Percentiles rank a stretch among this genome's conserved stretches.
Evolutionary conservation across 2,113 vertebrate genomes (phyloP).

Genomic region (Loxodonta africana): DNA sequence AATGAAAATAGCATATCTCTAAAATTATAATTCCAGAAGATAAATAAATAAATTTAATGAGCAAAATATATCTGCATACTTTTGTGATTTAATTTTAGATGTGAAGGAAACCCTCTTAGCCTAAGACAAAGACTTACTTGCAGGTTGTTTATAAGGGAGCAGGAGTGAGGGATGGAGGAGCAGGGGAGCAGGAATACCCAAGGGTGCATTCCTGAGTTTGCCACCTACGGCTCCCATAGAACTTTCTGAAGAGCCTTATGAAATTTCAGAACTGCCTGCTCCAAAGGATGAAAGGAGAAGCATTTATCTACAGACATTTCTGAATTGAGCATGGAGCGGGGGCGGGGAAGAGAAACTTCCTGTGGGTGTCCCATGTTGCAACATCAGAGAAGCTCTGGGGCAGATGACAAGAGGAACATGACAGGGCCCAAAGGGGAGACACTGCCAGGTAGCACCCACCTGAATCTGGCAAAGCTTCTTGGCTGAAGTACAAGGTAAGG

Average conservation of each 20-base stretch:
- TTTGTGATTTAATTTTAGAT: constrained; percentile 43
- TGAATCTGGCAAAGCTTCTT: constrained; percentile 13
- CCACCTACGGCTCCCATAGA: background rate
- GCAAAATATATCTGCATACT: background rate
- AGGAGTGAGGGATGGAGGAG: background rate
- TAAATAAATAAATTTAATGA: background rate
- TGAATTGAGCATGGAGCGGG: background rate
- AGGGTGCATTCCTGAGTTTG: background rate
- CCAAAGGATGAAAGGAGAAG: background rate
- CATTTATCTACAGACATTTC: background rate
- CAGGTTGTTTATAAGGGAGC: background rate
- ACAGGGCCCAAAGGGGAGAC: background rate
- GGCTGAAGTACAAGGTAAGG: background rate
- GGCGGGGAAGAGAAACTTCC: background rate
- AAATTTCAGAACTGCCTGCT: background rate
- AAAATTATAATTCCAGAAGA: constrained; percentile 7
- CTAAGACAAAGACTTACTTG: background rate
- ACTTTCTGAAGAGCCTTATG: background rate
- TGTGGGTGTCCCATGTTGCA: background rate
- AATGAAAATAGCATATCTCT: background rate
- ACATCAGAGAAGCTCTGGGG: background rate
- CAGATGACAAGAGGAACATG: background rate
- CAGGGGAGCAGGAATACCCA: background rate
- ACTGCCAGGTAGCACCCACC: background rate
- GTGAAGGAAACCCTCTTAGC: constrained; percentile 1